These are phyloP conservation scores for Zeugodacus cucurbitae DNA, from an alignment of 1,140 invertebrate species.

Conservation along the genomic window DNA sequence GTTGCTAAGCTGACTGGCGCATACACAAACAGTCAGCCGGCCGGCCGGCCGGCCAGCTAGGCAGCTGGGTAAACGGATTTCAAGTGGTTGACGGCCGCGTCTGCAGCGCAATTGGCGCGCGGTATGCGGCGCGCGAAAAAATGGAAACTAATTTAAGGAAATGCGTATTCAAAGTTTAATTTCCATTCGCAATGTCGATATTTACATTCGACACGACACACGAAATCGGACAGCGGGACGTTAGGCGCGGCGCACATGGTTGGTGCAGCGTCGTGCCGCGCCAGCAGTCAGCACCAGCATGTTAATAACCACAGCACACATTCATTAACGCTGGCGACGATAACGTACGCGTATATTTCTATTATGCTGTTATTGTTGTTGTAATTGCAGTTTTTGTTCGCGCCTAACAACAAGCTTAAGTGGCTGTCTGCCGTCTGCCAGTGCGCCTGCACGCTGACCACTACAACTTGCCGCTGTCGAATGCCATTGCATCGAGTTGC, in stretches of 20 bases:
- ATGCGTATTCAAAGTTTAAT: conserved; percentile 38
- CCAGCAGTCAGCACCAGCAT: neutral
- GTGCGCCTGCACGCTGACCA: neutral
- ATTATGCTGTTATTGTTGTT: neutral
- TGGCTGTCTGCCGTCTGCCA: neutral
- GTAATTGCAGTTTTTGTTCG: neutral
- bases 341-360: neutral
- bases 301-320: conserved; percentile 32
- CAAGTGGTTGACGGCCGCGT: neutral
- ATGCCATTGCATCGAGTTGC: neutral
- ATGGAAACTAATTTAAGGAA: conserved; percentile 39
- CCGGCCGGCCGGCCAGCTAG: neutral
- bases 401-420: neutral
- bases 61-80: neutral
- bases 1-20: conserved; percentile 12
- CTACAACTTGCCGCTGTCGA: neutral
- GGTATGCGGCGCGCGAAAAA: neutral
- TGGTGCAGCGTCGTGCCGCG: neutral
- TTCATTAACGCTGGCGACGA: conserved; percentile 11
- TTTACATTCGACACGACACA: neutral
- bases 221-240: neutral
- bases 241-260: neutral
- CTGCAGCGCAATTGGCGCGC: neutral
- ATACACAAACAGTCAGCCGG: too few relatives aligned
- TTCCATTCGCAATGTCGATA: conserved; percentile 16